Percentiles rank a stretch among this genome's conserved stretches.
Evolutionary conservation across 2,113 vertebrate genomes (phyloP).

Genomic region (Syrrhaptes paradoxus): DNA sequence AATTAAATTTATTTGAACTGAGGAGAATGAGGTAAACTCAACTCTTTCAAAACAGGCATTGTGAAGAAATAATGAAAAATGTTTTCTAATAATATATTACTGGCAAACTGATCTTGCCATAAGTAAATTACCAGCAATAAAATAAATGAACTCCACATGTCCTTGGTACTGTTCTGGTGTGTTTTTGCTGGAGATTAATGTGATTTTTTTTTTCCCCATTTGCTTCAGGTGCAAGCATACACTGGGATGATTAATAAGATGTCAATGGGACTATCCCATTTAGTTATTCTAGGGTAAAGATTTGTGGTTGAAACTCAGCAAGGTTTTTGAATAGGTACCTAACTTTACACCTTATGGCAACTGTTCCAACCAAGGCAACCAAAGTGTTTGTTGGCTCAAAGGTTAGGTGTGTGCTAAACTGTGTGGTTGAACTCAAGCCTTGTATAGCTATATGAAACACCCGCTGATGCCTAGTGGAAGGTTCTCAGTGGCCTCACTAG

Average conservation of each 20-base stretch:
- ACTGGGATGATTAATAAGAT: neutral
- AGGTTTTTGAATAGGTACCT: neutral
- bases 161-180: neutral
- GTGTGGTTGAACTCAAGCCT: neutral
- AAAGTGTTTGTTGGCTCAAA: neutral
- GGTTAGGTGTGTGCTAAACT: neutral
- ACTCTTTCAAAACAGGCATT: neutral
- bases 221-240: neutral
- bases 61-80: neutral
- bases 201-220: neutral
- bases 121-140: neutral
- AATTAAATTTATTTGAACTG: neutral
- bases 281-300: neutral
- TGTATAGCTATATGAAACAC: neutral
- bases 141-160: neutral
- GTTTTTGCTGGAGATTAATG: neutral
- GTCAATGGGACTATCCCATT: neutral
- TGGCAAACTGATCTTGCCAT: neutral
- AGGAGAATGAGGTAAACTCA: neutral
- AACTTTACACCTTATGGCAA: neutral
- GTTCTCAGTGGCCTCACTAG: neutral
- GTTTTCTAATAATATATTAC: neutral
- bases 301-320: neutral
- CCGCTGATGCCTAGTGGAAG: neutral
- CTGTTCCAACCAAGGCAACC: neutral